Evolutionary conservation across 37 sponge, comb jelly and placozoan species (phyloP).

Genomic region (Chondrosia reniformis): DNA sequence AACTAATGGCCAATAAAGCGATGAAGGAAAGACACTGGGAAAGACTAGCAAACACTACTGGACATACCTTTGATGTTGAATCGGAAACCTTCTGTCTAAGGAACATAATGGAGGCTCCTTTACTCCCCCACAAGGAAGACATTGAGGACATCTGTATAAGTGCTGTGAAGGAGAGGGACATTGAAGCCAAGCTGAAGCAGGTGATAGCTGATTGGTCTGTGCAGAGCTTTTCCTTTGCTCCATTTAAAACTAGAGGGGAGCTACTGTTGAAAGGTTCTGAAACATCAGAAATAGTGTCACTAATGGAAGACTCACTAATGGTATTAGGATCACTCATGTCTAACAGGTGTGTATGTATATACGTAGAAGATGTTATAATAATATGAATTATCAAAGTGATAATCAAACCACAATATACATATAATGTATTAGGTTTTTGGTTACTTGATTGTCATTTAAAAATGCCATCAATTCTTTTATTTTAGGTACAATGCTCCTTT

Average conservation of each 20-base stretch:
- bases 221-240: conserved; percentile 62
- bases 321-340: conserved; percentile 95
- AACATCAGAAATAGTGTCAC: conserved; percentile 83
- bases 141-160: conserved; percentile 95
- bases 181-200: conserved; percentile 93
- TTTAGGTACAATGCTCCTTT: conserved; percentile 93
- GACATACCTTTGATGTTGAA: conserved; percentile 85
- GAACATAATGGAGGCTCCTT: conserved; percentile 94
- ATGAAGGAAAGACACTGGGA: conserved; percentile 97
- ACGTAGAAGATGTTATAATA: not conserved
- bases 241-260: conserved; percentile 93
- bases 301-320: conserved; percentile 99
- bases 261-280: conserved; percentile 88
- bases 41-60: conserved; percentile 64
- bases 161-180: conserved; percentile 98
- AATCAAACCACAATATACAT: too few relatives aligned
- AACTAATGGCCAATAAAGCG: conserved; percentile 90
- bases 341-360: too few relatives aligned
- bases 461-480: too few relatives aligned
- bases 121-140: conserved; percentile 88
- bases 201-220: conserved; percentile 88
- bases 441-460: not conserved
- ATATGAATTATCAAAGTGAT: too few relatives aligned
- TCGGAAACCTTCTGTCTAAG: conserved; percentile 82
- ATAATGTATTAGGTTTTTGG: too few relatives aligned